These are phyloP conservation scores for Phaenicophaeus curvirostris DNA, from an alignment of 2,797 vertebrate species.

Conservation along the genomic window DNA sequence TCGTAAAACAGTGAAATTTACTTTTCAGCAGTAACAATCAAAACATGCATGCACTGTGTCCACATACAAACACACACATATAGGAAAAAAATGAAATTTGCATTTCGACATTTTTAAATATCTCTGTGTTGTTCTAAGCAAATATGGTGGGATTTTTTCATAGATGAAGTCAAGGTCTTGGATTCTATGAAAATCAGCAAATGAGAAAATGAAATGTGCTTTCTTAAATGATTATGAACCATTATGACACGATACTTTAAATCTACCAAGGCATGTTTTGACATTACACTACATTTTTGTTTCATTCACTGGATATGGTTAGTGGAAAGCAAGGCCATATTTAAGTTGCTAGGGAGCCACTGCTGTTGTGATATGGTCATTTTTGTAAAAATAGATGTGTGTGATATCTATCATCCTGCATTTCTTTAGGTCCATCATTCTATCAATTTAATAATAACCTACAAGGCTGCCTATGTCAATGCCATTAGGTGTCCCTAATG, in stretches of 20 bases:
- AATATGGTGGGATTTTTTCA: not conserved
- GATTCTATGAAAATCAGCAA: not conserved
- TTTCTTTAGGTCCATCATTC: not conserved
- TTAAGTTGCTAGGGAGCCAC: not conserved
- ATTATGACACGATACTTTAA: not conserved
- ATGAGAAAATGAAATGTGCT: not conserved
- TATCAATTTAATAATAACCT: not conserved
- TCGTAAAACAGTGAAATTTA: not conserved
- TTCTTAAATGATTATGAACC: not conserved
- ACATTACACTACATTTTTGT: accelerated
- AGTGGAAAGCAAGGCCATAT: not conserved
- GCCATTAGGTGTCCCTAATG: not conserved
- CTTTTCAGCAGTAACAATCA: not conserved
- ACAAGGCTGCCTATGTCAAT: not conserved
- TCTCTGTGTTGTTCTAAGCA: not conserved
- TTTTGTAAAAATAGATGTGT: not conserved
- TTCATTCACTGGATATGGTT: not conserved
- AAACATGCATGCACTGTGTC: not conserved
- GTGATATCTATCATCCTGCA: not conserved
- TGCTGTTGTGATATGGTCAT: not conserved
- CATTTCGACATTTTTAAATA: not conserved
- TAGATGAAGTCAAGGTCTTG: not conserved
- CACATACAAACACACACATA: not conserved
- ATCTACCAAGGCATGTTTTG: not conserved
- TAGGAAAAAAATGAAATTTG: accelerated